Conservation (phyloP, 1,140 invertebrate genomes). For the Zophobas atratus region DNA sequence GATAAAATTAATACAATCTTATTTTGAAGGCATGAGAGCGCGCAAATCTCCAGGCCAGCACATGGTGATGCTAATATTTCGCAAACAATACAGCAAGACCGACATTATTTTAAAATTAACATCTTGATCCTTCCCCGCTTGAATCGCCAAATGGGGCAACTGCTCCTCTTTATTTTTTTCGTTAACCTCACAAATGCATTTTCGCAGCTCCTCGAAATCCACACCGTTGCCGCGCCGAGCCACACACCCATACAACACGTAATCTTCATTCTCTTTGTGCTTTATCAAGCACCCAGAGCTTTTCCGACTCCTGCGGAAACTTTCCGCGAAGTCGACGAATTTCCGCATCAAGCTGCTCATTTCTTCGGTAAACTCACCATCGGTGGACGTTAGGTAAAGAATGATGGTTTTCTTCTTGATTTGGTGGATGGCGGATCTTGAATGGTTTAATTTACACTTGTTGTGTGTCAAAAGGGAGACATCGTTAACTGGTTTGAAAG, state of each 20-base stretch:
- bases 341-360: neutral
- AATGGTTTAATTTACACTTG: neutral
- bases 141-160: neutral
- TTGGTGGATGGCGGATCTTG: neutral
- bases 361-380: constrained; percentile 11
- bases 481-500: too few relatives aligned
- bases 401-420: constrained; percentile 11
- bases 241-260: constrained; percentile 11
- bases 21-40: neutral
- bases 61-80: constrained; percentile 13
- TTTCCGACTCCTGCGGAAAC: neutral
- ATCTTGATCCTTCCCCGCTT: neutral
- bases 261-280: constrained; percentile 6
- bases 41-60: constrained; percentile 5
- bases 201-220: constrained; percentile 5
- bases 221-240: neutral
- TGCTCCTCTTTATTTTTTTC: constrained; percentile 10
- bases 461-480: too few relatives aligned
- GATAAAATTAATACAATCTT: too few relatives aligned
- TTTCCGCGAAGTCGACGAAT: neutral
- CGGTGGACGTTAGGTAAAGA: constrained; percentile 3
- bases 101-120: constrained; percentile 21
- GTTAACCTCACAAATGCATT: neutral
- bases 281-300: neutral
- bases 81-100: neutral